Conservation (phyloP, 2,797 vertebrate species). For the Myotis planiceps region DNA sequence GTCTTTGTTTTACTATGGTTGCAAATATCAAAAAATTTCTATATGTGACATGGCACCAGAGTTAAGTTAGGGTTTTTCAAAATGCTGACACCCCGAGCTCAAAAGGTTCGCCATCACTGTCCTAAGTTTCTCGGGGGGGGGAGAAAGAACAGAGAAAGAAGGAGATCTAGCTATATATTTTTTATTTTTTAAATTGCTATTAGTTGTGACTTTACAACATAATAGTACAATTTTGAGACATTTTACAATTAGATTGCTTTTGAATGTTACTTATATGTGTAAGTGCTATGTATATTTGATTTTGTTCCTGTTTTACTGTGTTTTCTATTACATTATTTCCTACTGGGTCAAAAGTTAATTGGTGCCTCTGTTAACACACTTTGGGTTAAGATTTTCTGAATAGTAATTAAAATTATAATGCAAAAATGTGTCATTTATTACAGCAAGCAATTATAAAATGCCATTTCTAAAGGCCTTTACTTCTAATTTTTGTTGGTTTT, state of each 20-base stretch:
- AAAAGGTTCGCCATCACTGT: neutral
- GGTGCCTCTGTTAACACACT: neutral
- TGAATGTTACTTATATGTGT: neutral
- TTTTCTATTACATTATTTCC: slow-evolving; percentile 44
- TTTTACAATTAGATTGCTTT: slow-evolving; percentile 52
- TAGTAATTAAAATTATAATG: slow-evolving; percentile 35
- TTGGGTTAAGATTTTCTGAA: slow-evolving; percentile 4
- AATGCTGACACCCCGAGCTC: too few species aligned
- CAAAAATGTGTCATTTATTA: slow-evolving; percentile 18
- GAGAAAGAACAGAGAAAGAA: neutral
- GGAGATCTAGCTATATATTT: neutral
- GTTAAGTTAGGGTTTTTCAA: too few species aligned
- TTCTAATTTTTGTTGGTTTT: slow-evolving; percentile 67
- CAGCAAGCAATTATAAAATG: neutral
- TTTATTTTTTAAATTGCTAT: neutral
- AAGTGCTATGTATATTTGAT: neutral
- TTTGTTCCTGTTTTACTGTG: neutral
- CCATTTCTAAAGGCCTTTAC: slow-evolving; percentile 54
- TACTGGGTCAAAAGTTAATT: slow-evolving; percentile 49
- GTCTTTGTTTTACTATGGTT: too few species aligned
- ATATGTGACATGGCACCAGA: too few species aligned
- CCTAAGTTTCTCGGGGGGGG: neutral
- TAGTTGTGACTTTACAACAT: neutral
- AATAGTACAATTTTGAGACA: slow-evolving; percentile 2
- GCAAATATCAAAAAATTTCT: too few species aligned